These are phyloP conservation scores for Aeoliscus strigatus DNA, from an alignment of 2,797 vertebrate species.

Conservation along the genomic window DNA sequence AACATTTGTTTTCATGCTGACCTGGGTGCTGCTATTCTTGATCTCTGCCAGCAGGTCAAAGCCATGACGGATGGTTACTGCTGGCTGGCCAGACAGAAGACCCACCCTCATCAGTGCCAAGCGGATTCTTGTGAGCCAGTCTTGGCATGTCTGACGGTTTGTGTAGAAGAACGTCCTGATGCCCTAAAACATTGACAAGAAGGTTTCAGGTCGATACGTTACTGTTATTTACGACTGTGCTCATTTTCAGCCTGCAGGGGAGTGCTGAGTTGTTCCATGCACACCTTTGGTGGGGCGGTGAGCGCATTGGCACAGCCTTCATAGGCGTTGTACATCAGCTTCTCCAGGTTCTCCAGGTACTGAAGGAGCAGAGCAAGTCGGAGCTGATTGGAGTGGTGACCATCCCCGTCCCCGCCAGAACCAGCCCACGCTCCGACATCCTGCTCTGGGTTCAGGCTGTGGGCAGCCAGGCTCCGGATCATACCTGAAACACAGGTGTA, in stretches of 20 bases:
- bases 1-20: constrained; percentile 43
- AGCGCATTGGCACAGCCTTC: constrained; percentile 97
- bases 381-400: constrained; percentile 92
- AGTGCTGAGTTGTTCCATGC: not conserved
- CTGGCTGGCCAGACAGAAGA: constrained; percentile 93
- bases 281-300: constrained; percentile 95
- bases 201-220: too few species aligned
- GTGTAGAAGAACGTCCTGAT: constrained; percentile 98
- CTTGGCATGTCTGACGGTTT: constrained; percentile 96
- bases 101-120: constrained; percentile 97
- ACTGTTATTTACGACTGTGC: too few species aligned
- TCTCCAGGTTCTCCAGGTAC: constrained; percentile 95
- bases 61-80: constrained; percentile 93
- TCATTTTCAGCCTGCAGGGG: not conserved
- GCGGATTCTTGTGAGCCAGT: constrained; percentile 94
- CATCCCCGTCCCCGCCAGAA: constrained; percentile 84
- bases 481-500: constrained; percentile 75
- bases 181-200: constrained; percentile 54
- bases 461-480: constrained; percentile 93
- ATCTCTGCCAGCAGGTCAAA: constrained; percentile 95
- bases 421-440: constrained; percentile 92
- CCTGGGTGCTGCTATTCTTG: constrained; percentile 88
- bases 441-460: constrained; percentile 92
- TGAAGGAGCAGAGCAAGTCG: constrained; percentile 93
- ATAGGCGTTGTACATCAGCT: constrained; percentile 98